Evolutionary conservation across 2,113 vertebrate genomes (phyloP).

Genomic region (Bubalus kerabau): DNA sequence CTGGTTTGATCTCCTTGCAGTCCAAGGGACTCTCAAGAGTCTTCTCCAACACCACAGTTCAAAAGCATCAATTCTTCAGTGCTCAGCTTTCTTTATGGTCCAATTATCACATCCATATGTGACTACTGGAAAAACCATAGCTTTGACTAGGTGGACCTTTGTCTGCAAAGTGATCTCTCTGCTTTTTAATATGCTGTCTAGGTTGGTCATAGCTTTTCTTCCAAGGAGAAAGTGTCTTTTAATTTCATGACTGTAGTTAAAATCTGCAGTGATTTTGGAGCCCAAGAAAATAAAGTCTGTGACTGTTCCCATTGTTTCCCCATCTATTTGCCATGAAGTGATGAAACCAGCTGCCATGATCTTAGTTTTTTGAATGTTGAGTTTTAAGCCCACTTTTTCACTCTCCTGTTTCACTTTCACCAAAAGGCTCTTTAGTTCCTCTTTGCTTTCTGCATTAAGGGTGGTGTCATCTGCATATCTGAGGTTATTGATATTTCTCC

Average conservation of each 20-base stretch:
- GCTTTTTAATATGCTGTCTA: not conserved
- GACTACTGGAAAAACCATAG: not conserved
- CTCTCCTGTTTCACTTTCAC: not conserved
- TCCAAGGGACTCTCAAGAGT: not conserved
- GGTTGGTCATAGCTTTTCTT: not conserved
- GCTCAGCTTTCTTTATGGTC: not conserved
- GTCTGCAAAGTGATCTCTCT: not conserved
- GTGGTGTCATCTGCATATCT: not conserved
- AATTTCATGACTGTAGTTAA: not conserved
- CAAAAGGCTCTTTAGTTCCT: not conserved
- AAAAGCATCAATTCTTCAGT: not conserved
- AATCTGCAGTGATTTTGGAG: not conserved
- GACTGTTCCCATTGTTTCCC: not conserved
- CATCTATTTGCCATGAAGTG: not conserved
- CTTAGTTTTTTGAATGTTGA: not conserved
- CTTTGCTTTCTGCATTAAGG: not conserved
- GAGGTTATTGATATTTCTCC: not conserved
- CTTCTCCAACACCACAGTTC: not conserved
- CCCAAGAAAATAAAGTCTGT: not conserved
- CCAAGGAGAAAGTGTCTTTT: not conserved
- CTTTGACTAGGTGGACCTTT: not conserved
- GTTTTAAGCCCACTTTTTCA: not conserved
- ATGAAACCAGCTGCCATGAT: not conserved
- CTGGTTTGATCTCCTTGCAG: not conserved
- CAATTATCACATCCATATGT: fast-evolving